phyloP scores from a whole-genome alignment of 1,140 invertebrate species.

The Drosophila repleta region DNA sequence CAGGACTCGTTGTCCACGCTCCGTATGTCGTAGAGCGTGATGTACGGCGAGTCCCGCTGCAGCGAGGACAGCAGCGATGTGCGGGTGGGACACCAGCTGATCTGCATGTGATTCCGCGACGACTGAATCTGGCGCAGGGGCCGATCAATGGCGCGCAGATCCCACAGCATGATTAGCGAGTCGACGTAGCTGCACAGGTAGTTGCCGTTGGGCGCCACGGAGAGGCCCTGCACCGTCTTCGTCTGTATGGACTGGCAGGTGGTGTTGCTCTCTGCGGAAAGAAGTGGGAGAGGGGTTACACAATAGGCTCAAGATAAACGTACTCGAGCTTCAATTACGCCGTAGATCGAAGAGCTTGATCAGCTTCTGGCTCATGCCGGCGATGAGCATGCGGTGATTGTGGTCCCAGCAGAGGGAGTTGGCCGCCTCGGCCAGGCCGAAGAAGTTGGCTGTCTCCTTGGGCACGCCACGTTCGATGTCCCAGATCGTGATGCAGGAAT shows the following conservation, averaged over 20 bases:
- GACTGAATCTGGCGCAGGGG: slow-evolving; percentile 91
- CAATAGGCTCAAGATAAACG: too few species aligned
- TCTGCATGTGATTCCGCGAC: slow-evolving; percentile 88
- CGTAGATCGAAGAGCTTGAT: slow-evolving; percentile 96
- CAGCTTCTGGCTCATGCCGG: slow-evolving; percentile 94
- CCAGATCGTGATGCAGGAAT: slow-evolving; percentile 92
- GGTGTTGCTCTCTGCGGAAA: slow-evolving; percentile 88
- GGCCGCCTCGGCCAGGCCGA: slow-evolving; percentile 91
- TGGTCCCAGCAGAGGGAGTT: slow-evolving; percentile 95
- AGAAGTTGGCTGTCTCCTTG: slow-evolving; percentile 70
- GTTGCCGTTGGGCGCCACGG: slow-evolving; percentile 90
- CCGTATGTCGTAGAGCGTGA: slow-evolving; percentile 79
- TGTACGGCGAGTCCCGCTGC: slow-evolving; percentile 75
- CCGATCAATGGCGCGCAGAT: slow-evolving; percentile 93
- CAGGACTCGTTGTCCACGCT: slow-evolving; percentile 68
- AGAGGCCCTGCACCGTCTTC: slow-evolving; percentile 92
- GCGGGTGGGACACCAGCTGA: slow-evolving; percentile 95
- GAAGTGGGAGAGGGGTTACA: not conserved
- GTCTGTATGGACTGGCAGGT: slow-evolving; percentile 89
- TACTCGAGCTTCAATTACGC: slow-evolving; percentile 89
- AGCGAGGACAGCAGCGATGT: slow-evolving; percentile 73
- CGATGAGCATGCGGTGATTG: slow-evolving; percentile 89
- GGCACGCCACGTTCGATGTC: slow-evolving; percentile 86
- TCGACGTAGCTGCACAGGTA: slow-evolving; percentile 93
- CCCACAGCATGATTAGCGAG: slow-evolving; percentile 93